Base-by-base conservation (phyloP, 92 coral and sea anemone genomes). In the Umimayanthus kanabou region DNA sequence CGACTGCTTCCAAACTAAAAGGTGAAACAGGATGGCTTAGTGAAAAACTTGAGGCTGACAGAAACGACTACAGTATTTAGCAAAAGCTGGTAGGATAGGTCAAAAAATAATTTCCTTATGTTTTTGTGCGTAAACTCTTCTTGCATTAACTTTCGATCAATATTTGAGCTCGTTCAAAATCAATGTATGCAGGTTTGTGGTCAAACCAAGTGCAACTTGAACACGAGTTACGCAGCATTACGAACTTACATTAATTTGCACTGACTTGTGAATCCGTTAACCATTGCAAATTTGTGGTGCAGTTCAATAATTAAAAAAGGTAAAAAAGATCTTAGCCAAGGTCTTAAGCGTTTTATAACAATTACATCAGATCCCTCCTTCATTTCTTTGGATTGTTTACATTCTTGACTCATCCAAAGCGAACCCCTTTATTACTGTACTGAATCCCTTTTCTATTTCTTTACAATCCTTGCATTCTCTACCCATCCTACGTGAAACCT, bases 351-450 rank as follows among this genome's bases (percentile, higher is more conserved):
- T 20, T 18, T 61, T 53, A 53, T 11, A 53, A 61, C n/a, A 22
- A 23, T 57, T 92, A 26, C 50, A 93, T 94, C 91, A 45, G 90
- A 57, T 91, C 94, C 58, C 96, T 84, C 11, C 98, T 89, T 66
- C 95, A 78, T 90, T 93, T 88, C 86, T 96, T 96, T 69, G 89
- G 20, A 7, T 94, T 33, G 37, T 33, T 33, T 2, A 33, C 49
- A 4, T 45, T 45, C 49, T 45, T 45, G 49, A 4, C 6, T 9
- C 6, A 47, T 9, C 10, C 50, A 47, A 47, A 47, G 10, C 50
- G 50, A 47, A 9, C 11, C 13, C 50, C 50, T 47, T 47, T 47
- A 47, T 11, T 47, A 47, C 49, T 6, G 49, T 2, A 7, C 50
- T 6, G 2, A 11, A 47, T 47, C 50, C 50, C 10, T 47, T 11